Evolutionary conservation across 2,113 vertebrate genomes (phyloP).

Genomic region (Leptocoma aspasia): DNA sequence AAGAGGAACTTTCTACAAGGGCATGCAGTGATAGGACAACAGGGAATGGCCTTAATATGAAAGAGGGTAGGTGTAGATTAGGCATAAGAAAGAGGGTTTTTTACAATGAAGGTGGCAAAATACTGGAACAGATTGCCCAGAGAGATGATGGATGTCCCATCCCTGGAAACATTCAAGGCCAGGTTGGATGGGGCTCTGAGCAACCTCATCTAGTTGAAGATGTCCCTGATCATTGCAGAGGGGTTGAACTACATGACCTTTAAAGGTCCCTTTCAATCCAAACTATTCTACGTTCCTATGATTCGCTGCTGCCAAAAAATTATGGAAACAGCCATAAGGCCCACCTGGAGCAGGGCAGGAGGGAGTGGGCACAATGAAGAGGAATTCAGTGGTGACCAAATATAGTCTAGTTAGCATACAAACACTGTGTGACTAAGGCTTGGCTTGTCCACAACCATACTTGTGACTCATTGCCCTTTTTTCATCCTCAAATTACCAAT

Average conservation of each 20-base stretch:
- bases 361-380: background rate
- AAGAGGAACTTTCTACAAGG: background rate
- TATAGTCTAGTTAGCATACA: background rate
- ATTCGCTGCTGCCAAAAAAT: background rate
- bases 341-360: fast-evolving
- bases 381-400: background rate
- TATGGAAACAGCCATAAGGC: background rate
- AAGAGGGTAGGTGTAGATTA: background rate
- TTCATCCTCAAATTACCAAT: background rate
- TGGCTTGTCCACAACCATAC: background rate
- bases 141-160: background rate
- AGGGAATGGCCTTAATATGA: background rate
- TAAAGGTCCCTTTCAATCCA: background rate
- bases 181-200: background rate
- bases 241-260: background rate
- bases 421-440: background rate
- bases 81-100: background rate
- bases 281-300: background rate
- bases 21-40: background rate
- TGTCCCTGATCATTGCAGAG: background rate
- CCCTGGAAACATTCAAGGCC: background rate
- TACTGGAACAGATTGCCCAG: background rate
- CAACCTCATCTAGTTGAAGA: background rate
- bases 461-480: background rate
- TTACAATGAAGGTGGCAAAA: background rate